These are phyloP conservation scores for Phortica okadai DNA, from an alignment of 2,888 invertebrate genomes.

Conservation along the genomic window DNA sequence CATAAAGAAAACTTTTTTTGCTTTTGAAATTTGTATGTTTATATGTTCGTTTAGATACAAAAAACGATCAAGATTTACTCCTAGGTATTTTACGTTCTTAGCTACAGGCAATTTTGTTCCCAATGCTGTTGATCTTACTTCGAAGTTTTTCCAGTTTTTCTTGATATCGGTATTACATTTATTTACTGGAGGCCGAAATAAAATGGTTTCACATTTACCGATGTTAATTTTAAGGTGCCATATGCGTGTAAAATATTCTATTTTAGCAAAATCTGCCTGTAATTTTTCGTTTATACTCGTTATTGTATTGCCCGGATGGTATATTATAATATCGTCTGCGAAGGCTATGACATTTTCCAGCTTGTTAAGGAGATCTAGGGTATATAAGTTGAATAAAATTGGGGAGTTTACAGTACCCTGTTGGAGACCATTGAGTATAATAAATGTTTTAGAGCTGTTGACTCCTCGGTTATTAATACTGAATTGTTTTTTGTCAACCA, in stretches of 20 bases:
- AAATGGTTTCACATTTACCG: constrained; percentile 31
- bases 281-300: constrained; percentile 26
- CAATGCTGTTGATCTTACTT: constrained; percentile 17
- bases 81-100: constrained; percentile 20
- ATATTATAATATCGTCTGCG: constrained; percentile 37
- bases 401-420: constrained; percentile 1
- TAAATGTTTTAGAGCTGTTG: background rate
- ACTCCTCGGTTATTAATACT: background rate
- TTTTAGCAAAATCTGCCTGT: constrained; percentile 10
- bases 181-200: constrained; percentile 34
- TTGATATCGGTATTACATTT: constrained; percentile 34
- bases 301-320: constrained; percentile 23
- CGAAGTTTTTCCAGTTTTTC: constrained; percentile 36
- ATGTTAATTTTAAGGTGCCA: constrained; percentile 35
- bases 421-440: background rate
- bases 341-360: constrained; percentile 31
- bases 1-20: background rate
- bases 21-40: constrained; percentile 3
- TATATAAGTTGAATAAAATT: constrained; percentile 13
- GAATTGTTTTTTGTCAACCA: background rate
- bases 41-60: background rate
- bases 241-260: constrained; percentile 26
- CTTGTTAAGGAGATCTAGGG: constrained; percentile 16
- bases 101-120: background rate
- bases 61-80: constrained; percentile 33